Evolutionary conservation across 2,888 invertebrate genomes (phyloP).

Genomic region (Eristalis intricaria): DNA sequence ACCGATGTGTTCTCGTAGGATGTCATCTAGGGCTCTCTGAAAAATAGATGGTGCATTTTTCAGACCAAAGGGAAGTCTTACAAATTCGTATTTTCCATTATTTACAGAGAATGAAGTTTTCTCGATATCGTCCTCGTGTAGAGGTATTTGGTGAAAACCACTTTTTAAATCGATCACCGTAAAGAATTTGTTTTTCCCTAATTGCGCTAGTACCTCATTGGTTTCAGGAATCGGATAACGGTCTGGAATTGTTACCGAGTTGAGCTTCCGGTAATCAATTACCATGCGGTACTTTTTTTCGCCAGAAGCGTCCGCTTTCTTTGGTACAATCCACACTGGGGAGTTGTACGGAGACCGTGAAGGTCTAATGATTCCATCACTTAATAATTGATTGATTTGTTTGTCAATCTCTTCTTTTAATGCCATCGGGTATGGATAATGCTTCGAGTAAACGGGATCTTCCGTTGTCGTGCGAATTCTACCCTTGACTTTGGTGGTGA

Average conservation of each 20-base stretch:
- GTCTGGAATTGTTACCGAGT: slow-evolving; percentile 32
- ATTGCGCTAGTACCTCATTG: slow-evolving; percentile 34
- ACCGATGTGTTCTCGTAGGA: slow-evolving; percentile 26
- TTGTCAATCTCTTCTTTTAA: no score
- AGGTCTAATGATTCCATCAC: slow-evolving; percentile 26
- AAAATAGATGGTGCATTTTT: slow-evolving; percentile 50
- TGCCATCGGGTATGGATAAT: no score
- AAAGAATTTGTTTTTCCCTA: slow-evolving; percentile 25
- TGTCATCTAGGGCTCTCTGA: slow-evolving; percentile 32
- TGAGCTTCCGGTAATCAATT: slow-evolving; percentile 41
- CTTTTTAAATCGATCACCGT: slow-evolving; percentile 36
- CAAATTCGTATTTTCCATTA: slow-evolving; percentile 12
- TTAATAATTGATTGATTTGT: slow-evolving; percentile 9
- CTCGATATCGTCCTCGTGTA: slow-evolving; percentile 34
- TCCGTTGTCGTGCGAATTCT: slow-evolving; percentile 35
- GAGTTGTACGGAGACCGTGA: slow-evolving; percentile 35
- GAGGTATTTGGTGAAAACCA: slow-evolving; percentile 42
- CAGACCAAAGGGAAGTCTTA: slow-evolving; percentile 33
- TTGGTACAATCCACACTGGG: slow-evolving; percentile 30
- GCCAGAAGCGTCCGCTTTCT: slow-evolving; percentile 28
- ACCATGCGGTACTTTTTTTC: slow-evolving; percentile 51
- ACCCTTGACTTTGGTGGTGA: slow-evolving; percentile 13
- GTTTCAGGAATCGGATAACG: slow-evolving; percentile 33
- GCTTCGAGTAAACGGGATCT: slow-evolving; percentile 32
- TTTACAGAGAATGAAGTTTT: slow-evolving; percentile 42